Conservation (phyloP, 2,888 invertebrate species). For the Nineta flava region DNA sequence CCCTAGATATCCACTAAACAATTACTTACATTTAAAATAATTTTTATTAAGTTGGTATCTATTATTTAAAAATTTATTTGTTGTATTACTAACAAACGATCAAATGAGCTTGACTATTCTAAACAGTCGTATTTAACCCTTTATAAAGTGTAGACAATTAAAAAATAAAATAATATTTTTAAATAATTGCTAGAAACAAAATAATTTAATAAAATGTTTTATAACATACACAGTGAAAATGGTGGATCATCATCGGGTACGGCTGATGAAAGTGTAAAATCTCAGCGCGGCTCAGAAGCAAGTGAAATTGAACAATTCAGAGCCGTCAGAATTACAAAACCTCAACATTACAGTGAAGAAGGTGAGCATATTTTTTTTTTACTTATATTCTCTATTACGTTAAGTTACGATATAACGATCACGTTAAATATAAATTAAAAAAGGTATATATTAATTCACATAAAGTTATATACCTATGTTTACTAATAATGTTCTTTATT, state of each 20-base stretch:
- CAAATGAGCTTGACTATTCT: too few relatives aligned
- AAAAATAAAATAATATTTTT: not conserved
- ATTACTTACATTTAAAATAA: too few relatives aligned
- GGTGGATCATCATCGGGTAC: conserved; percentile 28
- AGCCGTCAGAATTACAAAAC: conserved; percentile 22
- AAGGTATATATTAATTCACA: too few relatives aligned
- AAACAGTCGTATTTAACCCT: too few relatives aligned
- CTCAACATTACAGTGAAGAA: conserved; percentile 29
- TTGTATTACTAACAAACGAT: too few relatives aligned
- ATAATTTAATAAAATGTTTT: not conserved
- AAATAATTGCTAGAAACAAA: not conserved
- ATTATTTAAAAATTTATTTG: too few relatives aligned
- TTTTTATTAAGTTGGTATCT: too few relatives aligned
- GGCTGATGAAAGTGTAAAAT: conserved; percentile 30
- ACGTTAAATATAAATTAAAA: too few relatives aligned
- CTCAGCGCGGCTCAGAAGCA: conserved; percentile 18
- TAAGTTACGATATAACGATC: not conserved
- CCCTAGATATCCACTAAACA: too few relatives aligned
- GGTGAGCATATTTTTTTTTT: conserved; percentile 19
- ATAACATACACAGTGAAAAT: conserved; percentile 23
- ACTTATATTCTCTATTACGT: conserved; percentile 1
- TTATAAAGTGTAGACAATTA: too few relatives aligned
- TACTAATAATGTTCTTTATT: too few relatives aligned
- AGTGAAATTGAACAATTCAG: conserved; percentile 20
- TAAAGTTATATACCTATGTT: too few relatives aligned